phyloP scores from a whole-genome alignment of 2,797 vertebrate species.

The Danio tinwini region DNA sequence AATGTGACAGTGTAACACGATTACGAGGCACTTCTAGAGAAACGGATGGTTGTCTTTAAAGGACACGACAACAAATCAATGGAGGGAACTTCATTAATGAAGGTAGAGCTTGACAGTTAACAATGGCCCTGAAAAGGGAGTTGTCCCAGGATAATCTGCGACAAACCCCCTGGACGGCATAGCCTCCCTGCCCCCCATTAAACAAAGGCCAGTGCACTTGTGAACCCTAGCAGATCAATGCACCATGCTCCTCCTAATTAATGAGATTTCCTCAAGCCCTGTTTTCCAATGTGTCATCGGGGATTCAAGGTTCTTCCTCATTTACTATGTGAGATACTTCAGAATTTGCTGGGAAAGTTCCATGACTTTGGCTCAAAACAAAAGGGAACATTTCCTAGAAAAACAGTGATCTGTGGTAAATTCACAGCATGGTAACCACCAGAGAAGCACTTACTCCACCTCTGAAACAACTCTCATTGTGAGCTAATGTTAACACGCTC shows the following conservation, averaged over 20 bases:
- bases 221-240: constrained; percentile 61
- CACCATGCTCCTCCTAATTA: constrained; percentile 47
- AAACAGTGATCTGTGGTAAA: neutral
- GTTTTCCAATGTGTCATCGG: constrained; percentile 36
- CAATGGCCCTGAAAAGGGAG: constrained; percentile 67
- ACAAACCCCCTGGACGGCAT: constrained; percentile 67
- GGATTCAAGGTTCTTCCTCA: constrained; percentile 21
- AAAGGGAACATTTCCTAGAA: neutral
- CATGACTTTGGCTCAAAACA: constrained; percentile 56
- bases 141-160: constrained; percentile 66
- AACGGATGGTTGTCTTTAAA: constrained; percentile 30
- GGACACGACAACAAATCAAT: constrained; percentile 70
- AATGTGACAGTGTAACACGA: constrained; percentile 69
- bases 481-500: neutral
- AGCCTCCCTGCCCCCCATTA: constrained; percentile 61
- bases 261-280: constrained; percentile 56
- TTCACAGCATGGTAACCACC: constrained; percentile 43
- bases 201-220: constrained; percentile 53
- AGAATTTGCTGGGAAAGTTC: constrained; percentile 56
- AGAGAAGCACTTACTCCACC: constrained; percentile 27
- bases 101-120: constrained; percentile 62
- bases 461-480: neutral
- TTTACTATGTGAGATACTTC: constrained; percentile 18
- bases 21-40: constrained; percentile 58
- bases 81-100: constrained; percentile 75